A percentile compares a stretch with the other conserved stretches of the same genome.
Evolutionary conservation across 2,888 invertebrate genomes (phyloP).

Genomic region (Bruchidius siliquastri): DNA sequence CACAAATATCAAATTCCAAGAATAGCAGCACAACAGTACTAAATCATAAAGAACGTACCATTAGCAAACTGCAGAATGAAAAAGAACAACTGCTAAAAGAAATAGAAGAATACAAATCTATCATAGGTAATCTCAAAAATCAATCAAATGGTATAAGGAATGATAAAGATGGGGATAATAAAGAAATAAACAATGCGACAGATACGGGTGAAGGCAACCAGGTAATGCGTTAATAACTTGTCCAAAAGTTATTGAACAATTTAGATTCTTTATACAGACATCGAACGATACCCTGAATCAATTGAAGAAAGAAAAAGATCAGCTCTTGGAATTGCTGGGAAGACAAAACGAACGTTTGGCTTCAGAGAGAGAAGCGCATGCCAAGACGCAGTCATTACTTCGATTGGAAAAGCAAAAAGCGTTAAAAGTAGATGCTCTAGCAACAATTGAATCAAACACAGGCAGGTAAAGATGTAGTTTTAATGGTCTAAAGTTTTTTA

Average conservation of each 20-base stretch:
- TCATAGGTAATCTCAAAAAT: slow-evolving; percentile 52
- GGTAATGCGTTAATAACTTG: background rate
- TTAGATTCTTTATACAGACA: background rate
- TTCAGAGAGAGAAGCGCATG: slow-evolving; percentile 48
- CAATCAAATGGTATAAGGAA: slow-evolving; percentile 48
- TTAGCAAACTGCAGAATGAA: slow-evolving; percentile 44
- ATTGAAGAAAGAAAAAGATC: background rate
- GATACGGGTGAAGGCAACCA: background rate
- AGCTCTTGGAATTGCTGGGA: slow-evolving; percentile 51
- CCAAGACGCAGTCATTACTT: slow-evolving; percentile 39
- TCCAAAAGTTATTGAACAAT: background rate
- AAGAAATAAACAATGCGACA: slow-evolving; percentile 12
- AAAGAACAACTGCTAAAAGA: slow-evolving; percentile 34
- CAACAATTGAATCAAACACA: slow-evolving; percentile 55
- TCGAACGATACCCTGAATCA: background rate
- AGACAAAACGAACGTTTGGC: slow-evolving; percentile 56
- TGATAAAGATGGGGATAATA: slow-evolving; percentile 37
- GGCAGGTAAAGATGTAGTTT: slow-evolving; percentile 23
- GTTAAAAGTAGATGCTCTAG: slow-evolving; percentile 54
- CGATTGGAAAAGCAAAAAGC: slow-evolving; percentile 52
- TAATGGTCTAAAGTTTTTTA: too few relatives aligned
- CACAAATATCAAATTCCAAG: slow-evolving; percentile 51
- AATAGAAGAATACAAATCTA: slow-evolving; percentile 50
- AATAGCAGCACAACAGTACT: slow-evolving; percentile 51
- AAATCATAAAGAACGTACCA: slow-evolving; percentile 50